phyloP scores from a whole-genome alignment of 35 echinoderm and acorn worm species.

The Heliocidaris tuberculata region DNA sequence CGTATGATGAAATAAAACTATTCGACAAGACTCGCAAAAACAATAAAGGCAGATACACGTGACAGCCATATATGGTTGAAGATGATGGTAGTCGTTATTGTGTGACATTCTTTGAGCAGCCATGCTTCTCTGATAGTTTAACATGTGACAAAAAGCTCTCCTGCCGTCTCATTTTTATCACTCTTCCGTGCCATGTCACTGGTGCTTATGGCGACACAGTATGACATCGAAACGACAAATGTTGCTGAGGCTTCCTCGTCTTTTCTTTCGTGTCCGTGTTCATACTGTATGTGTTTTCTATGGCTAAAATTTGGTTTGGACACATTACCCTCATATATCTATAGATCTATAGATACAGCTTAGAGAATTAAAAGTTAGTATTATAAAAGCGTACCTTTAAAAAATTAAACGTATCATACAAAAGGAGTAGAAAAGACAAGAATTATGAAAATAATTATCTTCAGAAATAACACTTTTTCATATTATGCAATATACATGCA shows the following conservation, averaged over 20 bases:
- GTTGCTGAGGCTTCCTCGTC: not conserved
- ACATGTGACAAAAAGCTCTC: slow-evolving; percentile 14
- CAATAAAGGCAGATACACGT: not conserved
- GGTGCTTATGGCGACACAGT: not conserved
- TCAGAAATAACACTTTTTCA: too few relatives aligned
- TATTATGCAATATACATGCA: too few relatives aligned
- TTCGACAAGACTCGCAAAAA: not conserved
- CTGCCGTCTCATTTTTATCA: slow-evolving; percentile 28
- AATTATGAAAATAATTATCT: too few relatives aligned
- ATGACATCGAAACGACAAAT: slow-evolving; percentile 36
- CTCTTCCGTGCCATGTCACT: slow-evolving; percentile 24
- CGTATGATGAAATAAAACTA: not conserved
- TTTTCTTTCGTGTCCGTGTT: not conserved
- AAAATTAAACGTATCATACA: too few relatives aligned
- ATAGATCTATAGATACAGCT: too few relatives aligned
- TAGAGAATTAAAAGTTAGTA: too few relatives aligned
- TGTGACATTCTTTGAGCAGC: not conserved
- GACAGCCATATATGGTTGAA: not conserved
- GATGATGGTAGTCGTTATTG: not conserved
- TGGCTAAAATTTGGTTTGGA: not conserved
- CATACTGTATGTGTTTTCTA: not conserved
- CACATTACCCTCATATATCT: too few relatives aligned
- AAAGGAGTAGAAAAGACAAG: too few relatives aligned
- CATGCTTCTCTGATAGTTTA: not conserved
- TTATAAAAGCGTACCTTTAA: too few relatives aligned